Evolutionary conservation across 2,797 vertebrate genomes (phyloP), one percentile per base, ranked within the genome.

Genomic region (Sparus aurata): DNA sequence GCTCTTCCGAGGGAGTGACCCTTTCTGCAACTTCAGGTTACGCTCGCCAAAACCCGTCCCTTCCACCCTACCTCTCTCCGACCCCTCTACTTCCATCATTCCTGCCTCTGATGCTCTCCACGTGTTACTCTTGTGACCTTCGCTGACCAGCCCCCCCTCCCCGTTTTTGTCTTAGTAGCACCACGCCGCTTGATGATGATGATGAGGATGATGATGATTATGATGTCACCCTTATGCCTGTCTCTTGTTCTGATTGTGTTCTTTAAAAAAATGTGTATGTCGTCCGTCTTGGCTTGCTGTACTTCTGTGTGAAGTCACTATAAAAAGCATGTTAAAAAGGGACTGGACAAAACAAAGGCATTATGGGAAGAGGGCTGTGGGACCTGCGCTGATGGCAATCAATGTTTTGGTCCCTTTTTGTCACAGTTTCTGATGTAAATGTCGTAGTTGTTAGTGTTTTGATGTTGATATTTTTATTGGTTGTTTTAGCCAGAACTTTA

Each of bases 1-100:
- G 50, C 85, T 83, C 83, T 72, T 77, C 73, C 25, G 87, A 71
- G 68, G 69, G 71, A 79, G 89, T 78, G 75, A 87, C 91, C 79
- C 85, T 86, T 91, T 92, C 92, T 95, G 93, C 94, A 94, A 94
- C 94, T 94, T 93, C 93, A 94, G 93, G 89, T 92, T 85, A 74
- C 20, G 80, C 90, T 91, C 65, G 69, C 85, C 85, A 69, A 73
- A 69, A 64, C 20, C 72, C 53, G 20, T 60, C 74, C 73, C 47
- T 23, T 5, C 47, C 64, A 12, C 60, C 67, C 70, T 73, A 72
- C 84, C 77, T 80, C 80, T 71, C 77, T 79, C 80, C 69, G 62
- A 34, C 72, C 74, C 58, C 72, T 68, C 75, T 75, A 74, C 84
- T 83, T 83, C 76, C 68, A 66, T 85, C 83, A 80, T 79, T 75